Evolutionary conservation across 2,113 vertebrate genomes (phyloP), one percentile per base, ranked within the genome.

Genomic region (Planiliza haematocheilus): DNA sequence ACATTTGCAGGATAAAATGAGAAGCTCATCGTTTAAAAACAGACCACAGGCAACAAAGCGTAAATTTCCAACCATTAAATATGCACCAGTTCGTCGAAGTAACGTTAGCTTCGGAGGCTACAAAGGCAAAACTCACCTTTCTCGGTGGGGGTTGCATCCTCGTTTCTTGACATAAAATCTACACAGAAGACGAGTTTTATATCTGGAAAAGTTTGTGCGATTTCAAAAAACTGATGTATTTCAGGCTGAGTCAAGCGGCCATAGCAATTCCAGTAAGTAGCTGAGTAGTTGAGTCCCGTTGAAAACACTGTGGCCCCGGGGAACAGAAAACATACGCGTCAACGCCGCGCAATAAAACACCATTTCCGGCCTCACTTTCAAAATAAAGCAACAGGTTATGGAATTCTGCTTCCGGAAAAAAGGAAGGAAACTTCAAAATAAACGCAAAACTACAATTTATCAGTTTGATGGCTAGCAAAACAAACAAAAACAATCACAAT

Each of bases 111-210:
- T 70, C 34, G 18, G 36, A 61, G 69, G 87, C 87, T 87, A 89
- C 82, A 61, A 55, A 61, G 20, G 58, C 13, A 41, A 83, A 69
- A 69, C 94, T 93, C 90, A 97, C 96, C 96, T 97, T 97, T 92
- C 96, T 96, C 90, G 96, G 96, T 75, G 96, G 96, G 82, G 96
- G 96, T 91, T 98, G 96, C 96, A 97, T 98, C 93, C 95, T 93
- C 64, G 74, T 59, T 85, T 65, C 59, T 82, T 78, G 86, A 89
- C 89, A 88, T 91, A 85, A 83, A 91, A 81, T 79, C 73, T 16
- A 61, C 9, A 56, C 39, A 68, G 77, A 85, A 82, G 56, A 36
- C 10, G 8, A 74, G 83, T 81, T 63, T 83, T 78, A 30, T 72
- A 18, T 52, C 52, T 74, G 30, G 61, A 18, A 66, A 83, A 83